phyloP scores from a whole-genome alignment of 1,140 invertebrate species.

The Pseudoatta argentina region DNA sequence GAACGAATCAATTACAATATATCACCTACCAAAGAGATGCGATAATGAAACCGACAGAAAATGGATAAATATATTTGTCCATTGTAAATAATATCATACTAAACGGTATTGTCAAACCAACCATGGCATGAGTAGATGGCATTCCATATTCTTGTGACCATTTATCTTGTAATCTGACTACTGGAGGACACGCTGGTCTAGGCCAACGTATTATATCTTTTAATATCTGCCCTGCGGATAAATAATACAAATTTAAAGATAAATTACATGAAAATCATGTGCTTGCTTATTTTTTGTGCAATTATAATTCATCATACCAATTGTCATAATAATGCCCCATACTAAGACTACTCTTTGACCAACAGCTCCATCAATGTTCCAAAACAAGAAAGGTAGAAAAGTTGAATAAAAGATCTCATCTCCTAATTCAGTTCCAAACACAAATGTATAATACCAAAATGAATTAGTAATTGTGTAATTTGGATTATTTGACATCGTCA shows the following conservation, averaged over 20 bases:
- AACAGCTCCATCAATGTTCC: constrained; percentile 95
- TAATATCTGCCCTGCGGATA: constrained; percentile 91
- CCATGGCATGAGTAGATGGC: constrained; percentile 98
- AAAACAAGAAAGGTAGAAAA: constrained; percentile 96
- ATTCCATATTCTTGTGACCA: constrained; percentile 97
- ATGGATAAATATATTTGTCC: constrained; percentile 92
- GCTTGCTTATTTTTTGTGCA: background rate
- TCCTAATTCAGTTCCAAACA: constrained; percentile 93
- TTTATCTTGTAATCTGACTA: constrained; percentile 93
- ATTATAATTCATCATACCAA: constrained; percentile 87
- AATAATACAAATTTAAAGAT: background rate
- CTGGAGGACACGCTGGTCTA: constrained; percentile 93
- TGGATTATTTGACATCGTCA: constrained; percentile 47
- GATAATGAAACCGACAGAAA: constrained; percentile 86
- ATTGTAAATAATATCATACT: constrained; percentile 93
- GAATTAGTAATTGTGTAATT: constrained; percentile 90
- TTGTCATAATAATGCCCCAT: constrained; percentile 95
- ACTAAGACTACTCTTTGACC: constrained; percentile 92
- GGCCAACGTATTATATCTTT: constrained; percentile 96
- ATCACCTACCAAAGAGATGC: constrained; percentile 87
- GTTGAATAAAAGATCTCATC: constrained; percentile 96
- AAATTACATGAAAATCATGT: background rate
- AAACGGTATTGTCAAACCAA: constrained; percentile 94
- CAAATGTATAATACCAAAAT: constrained; percentile 95
- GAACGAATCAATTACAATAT: background rate